These are phyloP conservation scores for Brachycybe producta DNA, from an alignment of 2,888 invertebrate species.

Conservation along the genomic window DNA sequence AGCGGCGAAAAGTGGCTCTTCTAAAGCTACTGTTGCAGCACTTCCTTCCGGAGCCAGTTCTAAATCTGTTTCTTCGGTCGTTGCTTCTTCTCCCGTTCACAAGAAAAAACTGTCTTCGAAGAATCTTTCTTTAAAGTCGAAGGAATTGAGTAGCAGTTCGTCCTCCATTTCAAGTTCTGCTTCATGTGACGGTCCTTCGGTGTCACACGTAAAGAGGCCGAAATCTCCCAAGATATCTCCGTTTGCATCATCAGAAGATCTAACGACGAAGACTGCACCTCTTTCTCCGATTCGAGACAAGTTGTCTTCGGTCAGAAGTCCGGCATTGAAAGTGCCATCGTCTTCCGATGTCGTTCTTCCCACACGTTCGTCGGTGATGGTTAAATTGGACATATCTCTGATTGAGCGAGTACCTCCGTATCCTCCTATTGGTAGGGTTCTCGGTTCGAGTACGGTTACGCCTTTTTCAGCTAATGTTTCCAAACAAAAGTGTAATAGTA, in stretches of 20 bases:
- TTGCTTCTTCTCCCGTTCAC: background rate
- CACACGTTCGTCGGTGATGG: constrained; percentile 16
- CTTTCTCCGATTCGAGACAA: background rate
- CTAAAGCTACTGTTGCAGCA: background rate
- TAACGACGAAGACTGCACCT: background rate
- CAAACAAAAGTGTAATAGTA: too few relatives aligned
- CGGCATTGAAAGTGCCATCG: background rate
- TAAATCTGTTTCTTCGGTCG: background rate
- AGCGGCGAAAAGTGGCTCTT: background rate
- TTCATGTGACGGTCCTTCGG: background rate
- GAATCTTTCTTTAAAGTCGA: background rate
- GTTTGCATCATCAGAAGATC: background rate
- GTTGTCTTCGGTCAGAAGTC: background rate
- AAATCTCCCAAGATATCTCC: background rate
- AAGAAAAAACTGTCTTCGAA: background rate
- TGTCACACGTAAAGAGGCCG: background rate
- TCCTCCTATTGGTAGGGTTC: background rate
- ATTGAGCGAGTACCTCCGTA: constrained; percentile 1
- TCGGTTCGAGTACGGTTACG: background rate
- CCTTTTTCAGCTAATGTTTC: background rate
- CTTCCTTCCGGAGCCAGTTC: background rate
- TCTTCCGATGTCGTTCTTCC: too few relatives aligned
- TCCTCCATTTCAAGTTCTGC: background rate
- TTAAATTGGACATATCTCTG: constrained; percentile 11
- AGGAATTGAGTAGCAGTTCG: background rate